These are phyloP conservation scores for Falcunculus frontatus DNA, from an alignment of 2,113 vertebrate genomes.

Conservation along the genomic window DNA sequence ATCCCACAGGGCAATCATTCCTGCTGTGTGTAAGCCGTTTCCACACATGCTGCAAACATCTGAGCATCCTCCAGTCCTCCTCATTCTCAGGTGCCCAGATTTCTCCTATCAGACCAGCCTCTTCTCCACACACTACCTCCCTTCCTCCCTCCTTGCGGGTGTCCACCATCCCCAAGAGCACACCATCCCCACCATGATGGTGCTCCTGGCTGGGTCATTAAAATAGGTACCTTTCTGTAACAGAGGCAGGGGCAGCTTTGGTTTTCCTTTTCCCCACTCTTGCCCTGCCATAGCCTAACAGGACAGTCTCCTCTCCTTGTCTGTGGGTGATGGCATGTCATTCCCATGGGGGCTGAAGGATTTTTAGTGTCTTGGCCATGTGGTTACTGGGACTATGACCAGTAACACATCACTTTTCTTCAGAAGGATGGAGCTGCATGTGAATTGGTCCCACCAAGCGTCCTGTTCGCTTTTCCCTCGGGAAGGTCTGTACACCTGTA, in stretches of 20 bases:
- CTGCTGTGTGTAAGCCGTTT: not conserved
- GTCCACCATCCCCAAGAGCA: not conserved
- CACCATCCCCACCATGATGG: accelerated
- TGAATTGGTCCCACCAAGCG: not conserved
- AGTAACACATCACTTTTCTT: not conserved
- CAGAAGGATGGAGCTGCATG: not conserved
- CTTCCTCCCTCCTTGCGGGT: not conserved
- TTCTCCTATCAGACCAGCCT: not conserved
- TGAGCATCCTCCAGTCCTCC: not conserved
- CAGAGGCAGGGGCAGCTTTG: not conserved
- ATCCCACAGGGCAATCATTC: not conserved
- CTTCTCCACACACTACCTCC: not conserved
- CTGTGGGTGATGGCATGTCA: not conserved
- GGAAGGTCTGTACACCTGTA: not conserved
- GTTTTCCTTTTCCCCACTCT: not conserved
- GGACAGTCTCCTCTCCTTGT: not conserved
- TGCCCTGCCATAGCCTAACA: not conserved
- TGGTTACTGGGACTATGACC: not conserved
- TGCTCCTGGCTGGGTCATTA: not conserved
- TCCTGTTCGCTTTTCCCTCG: not conserved
- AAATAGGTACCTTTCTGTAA: not conserved
- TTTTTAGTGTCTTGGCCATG: not conserved
- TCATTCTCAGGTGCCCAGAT: not conserved
- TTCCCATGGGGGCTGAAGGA: not conserved
- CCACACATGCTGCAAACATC: not conserved